A percentile compares a stretch with the other conserved stretches of the same genome.
Evolutionary conservation across 2,797 vertebrate genomes (phyloP).

Genomic region (Diglossa cyanea): DNA sequence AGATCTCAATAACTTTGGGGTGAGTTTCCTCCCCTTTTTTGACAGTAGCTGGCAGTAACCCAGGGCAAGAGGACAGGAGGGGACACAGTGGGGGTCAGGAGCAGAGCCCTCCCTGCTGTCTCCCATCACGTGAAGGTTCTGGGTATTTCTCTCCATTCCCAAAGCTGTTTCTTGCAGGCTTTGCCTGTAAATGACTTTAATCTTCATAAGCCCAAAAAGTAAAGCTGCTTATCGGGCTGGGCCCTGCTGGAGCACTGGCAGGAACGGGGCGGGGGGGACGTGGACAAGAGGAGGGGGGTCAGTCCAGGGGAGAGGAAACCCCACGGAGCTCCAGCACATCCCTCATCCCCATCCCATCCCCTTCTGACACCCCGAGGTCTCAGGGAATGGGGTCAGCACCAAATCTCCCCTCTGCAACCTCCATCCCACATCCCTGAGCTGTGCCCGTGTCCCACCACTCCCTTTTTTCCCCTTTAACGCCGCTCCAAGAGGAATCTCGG

Average conservation of each 20-base stretch:
- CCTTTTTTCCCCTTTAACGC: fast-evolving
- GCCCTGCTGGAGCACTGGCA: not conserved
- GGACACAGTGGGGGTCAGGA: fast-evolving
- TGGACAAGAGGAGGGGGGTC: not conserved
- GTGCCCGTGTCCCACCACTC: not conserved
- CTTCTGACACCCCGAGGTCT: fast-evolving
- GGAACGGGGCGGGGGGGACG: not conserved
- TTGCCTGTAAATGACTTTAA: slow-evolving; percentile 63
- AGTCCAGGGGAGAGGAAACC: not conserved
- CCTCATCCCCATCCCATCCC: not conserved
- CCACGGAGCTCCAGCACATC: too few species aligned
- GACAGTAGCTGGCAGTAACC: not conserved
- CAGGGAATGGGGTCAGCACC: not conserved
- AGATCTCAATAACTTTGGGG: fast-evolving
- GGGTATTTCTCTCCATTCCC: not conserved
- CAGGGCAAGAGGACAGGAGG: not conserved
- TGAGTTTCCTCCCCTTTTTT: fast-evolving
- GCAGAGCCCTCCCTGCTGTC: not conserved
- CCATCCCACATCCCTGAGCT: not conserved
- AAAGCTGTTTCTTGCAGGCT: slow-evolving; percentile 15
- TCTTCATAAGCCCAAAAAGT: slow-evolving; percentile 54
- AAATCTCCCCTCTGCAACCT: not conserved
- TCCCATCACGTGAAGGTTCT: not conserved
- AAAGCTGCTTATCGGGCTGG: slow-evolving; percentile 38
- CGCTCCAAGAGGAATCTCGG: not conserved